phyloP scores from a whole-genome alignment of 2,888 invertebrate species.

The Dicycla oo region DNA sequence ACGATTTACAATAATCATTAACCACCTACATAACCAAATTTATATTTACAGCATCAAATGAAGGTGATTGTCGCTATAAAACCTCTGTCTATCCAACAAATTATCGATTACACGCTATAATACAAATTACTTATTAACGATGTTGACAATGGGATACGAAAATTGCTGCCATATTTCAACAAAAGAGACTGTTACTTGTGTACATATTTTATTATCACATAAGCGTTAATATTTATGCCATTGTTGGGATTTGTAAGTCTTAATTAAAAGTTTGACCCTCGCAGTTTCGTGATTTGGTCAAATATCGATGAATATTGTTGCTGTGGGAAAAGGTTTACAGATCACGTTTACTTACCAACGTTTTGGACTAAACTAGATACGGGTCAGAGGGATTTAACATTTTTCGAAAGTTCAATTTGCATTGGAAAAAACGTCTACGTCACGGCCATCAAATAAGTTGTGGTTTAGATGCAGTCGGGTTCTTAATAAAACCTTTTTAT shows the following conservation, averaged over 20 bases:
- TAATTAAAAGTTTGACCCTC: slow-evolving; percentile 14
- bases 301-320: slow-evolving; percentile 7
- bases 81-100: slow-evolving; percentile 1
- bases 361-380: not conserved
- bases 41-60: not conserved
- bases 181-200: slow-evolving; percentile 31
- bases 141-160: slow-evolving; percentile 32
- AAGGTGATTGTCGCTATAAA: slow-evolving; percentile 1
- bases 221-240: slow-evolving; percentile 32
- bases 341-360: slow-evolving; percentile 10
- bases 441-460: not conserved
- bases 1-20: not conserved
- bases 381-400: not conserved
- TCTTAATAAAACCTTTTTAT: slow-evolving; percentile 32
- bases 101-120: slow-evolving; percentile 31
- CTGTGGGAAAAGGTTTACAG: not conserved
- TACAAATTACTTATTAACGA: slow-evolving; percentile 31
- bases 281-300: not conserved
- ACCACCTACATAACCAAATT: not conserved
- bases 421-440: not conserved
- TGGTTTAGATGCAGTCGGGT: not conserved
- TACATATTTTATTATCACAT: slow-evolving; percentile 32
- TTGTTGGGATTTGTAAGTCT: slow-evolving; percentile 9
- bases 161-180: slow-evolving; percentile 33
- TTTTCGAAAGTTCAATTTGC: not conserved